phyloP scores from a whole-genome alignment of 2,113 vertebrate genomes.

The Xiphias gladius region DNA sequence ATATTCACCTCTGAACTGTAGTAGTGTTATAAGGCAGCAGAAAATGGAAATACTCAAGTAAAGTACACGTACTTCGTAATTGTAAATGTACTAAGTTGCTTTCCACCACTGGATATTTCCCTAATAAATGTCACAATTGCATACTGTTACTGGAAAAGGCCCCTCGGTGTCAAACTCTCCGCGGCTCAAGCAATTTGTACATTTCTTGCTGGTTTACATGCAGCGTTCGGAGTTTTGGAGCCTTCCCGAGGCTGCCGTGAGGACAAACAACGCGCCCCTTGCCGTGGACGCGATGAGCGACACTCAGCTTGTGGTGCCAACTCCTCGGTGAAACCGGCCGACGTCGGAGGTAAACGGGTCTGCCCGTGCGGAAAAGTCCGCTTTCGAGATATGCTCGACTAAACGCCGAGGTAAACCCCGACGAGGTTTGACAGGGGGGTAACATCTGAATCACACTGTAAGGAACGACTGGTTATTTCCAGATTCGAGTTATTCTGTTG shows the following conservation, averaged over 20 bases:
- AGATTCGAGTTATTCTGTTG: background rate
- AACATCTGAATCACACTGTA: fast-evolving
- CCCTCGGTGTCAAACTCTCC: too few species aligned
- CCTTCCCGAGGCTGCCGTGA: background rate
- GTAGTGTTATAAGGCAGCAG: too few species aligned
- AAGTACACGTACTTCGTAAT: background rate
- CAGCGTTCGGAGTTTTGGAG: too few species aligned
- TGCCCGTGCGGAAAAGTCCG: background rate
- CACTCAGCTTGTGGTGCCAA: background rate
- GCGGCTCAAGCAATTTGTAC: too few species aligned
- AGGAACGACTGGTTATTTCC: background rate
- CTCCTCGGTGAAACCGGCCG: background rate
- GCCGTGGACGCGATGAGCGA: slow-evolving; percentile 13
- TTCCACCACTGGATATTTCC: too few species aligned
- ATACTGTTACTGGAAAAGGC: too few species aligned
- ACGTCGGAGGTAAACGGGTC: background rate
- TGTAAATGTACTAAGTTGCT: too few species aligned
- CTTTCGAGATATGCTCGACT: background rate
- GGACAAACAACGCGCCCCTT: slow-evolving; percentile 57
- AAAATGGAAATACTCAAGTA: too few species aligned
- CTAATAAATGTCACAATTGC: too few species aligned
- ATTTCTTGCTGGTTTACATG: too few species aligned
- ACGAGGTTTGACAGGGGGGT: background rate
- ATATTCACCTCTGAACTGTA: background rate
- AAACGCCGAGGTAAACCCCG: background rate